These are phyloP conservation scores for Temnopleurus reevesii DNA, from an alignment of 53 echinoderm and acorn worm genomes.

Conservation along the genomic window DNA sequence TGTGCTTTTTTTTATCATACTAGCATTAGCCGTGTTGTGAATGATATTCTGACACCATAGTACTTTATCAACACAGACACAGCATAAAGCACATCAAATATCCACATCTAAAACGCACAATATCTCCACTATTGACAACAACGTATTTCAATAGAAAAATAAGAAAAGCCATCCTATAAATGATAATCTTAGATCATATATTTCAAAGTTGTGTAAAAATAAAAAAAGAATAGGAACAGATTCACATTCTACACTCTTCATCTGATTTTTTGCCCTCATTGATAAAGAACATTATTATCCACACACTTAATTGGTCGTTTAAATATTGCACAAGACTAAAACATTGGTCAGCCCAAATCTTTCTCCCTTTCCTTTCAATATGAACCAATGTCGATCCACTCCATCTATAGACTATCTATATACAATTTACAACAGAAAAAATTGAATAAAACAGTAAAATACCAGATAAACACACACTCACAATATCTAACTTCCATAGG, in stretches of 20 bases:
- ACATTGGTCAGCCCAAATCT: constrained; percentile 57
- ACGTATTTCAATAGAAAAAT: constrained; percentile 60
- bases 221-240: constrained; percentile 51
- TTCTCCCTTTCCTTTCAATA: constrained; percentile 13
- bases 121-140: neutral
- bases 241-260: constrained; percentile 26
- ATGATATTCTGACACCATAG: constrained; percentile 3
- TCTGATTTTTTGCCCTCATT: neutral
- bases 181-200: constrained; percentile 28
- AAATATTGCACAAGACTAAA: constrained; percentile 62
- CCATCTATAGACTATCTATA: constrained; percentile 43
- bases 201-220: constrained; percentile 49
- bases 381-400: neutral
- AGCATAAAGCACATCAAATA: constrained; percentile 37
- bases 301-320: constrained; percentile 63
- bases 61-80: constrained; percentile 46
- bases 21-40: neutral
- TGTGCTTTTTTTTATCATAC: constrained; percentile 5
- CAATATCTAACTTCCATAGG: constrained; percentile 24
- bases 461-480: constrained; percentile 40
- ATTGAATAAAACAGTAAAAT: neutral
- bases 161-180: constrained; percentile 51
- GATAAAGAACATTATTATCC: constrained; percentile 39
- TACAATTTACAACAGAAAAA: constrained; percentile 43
- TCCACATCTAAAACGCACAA: neutral